These are phyloP conservation scores for Glyphotaelius pellucidus DNA, from an alignment of 2,888 invertebrate species.

Conservation along the genomic window DNA sequence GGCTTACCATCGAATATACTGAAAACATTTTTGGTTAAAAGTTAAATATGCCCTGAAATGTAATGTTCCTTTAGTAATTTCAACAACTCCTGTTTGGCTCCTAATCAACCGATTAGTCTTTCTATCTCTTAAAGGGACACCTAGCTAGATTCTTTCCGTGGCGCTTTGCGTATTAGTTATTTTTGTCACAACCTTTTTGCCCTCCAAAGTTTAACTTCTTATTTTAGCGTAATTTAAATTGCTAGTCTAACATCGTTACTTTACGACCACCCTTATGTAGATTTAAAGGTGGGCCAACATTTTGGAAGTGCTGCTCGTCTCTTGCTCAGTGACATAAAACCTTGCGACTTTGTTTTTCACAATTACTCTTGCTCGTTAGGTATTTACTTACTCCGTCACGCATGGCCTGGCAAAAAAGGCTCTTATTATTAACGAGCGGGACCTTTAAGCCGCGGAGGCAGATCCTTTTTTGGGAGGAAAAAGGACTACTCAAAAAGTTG, in stretches of 20 bases:
- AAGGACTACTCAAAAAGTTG: conserved; percentile 24
- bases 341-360: conserved; percentile 8
- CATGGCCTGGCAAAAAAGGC: conserved; percentile 13
- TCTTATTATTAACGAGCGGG: conserved; percentile 38
- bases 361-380: conserved; percentile 15
- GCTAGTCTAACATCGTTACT: neutral
- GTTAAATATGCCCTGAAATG: neutral
- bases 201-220: neutral
- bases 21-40: too few species aligned
- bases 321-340: neutral
- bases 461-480: conserved; percentile 24
- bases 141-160: neutral
- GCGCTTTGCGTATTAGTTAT: neutral
- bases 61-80: neutral
- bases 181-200: neutral
- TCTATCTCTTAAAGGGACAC: neutral
- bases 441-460: neutral
- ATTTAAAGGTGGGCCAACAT: conserved; percentile 2
- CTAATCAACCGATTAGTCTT: neutral
- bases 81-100: neutral
- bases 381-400: conserved; percentile 12
- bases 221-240: neutral
- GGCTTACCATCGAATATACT: too few species aligned
- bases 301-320: neutral
- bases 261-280: neutral